phyloP scores from a whole-genome alignment of 2,888 invertebrate genomes.

The Sialis lutaria region DNA sequence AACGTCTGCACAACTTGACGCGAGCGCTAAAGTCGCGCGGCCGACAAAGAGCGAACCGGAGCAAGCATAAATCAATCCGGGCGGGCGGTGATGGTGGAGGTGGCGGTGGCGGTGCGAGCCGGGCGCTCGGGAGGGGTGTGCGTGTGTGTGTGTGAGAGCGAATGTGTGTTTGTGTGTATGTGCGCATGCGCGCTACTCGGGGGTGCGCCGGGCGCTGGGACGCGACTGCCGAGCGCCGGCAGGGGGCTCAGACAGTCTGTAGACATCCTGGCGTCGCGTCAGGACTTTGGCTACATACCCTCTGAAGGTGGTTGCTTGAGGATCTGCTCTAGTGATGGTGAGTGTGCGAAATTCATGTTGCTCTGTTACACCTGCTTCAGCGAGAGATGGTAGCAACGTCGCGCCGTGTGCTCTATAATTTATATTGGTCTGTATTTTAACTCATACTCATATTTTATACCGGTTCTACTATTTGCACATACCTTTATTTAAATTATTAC shows the following conservation, averaged over 20 bases:
- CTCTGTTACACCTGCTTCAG: too few relatives aligned
- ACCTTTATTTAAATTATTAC: too few relatives aligned
- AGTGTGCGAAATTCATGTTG: neutral
- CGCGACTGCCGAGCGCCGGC: slow-evolving; percentile 42
- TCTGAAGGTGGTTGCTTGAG: too few relatives aligned
- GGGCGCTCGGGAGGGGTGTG: slow-evolving; percentile 22
- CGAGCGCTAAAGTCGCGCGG: too few relatives aligned
- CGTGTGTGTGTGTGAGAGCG: slow-evolving; percentile 25
- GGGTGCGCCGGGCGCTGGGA: slow-evolving; percentile 33
- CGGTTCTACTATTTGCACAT: too few relatives aligned
- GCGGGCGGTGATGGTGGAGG: slow-evolving; percentile 6
- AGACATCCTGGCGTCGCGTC: slow-evolving; percentile 28
- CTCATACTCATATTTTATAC: too few relatives aligned
- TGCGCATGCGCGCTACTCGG: slow-evolving; percentile 26
- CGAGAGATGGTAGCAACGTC: too few relatives aligned
- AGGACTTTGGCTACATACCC: neutral
- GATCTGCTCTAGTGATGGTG: neutral
- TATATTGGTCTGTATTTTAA: too few relatives aligned
- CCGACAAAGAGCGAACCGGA: too few relatives aligned
- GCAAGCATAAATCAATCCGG: neutral
- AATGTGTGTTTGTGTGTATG: slow-evolving; percentile 17
- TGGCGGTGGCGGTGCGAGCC: slow-evolving; percentile 15
- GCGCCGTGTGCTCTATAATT: too few relatives aligned
- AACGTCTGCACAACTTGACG: too few relatives aligned
- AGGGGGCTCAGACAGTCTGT: slow-evolving; percentile 31